A percentile compares a stretch with the other conserved stretches of the same genome.
Conservation (phyloP, 2,113 vertebrate species). For the Trinectes maculatus region DNA sequence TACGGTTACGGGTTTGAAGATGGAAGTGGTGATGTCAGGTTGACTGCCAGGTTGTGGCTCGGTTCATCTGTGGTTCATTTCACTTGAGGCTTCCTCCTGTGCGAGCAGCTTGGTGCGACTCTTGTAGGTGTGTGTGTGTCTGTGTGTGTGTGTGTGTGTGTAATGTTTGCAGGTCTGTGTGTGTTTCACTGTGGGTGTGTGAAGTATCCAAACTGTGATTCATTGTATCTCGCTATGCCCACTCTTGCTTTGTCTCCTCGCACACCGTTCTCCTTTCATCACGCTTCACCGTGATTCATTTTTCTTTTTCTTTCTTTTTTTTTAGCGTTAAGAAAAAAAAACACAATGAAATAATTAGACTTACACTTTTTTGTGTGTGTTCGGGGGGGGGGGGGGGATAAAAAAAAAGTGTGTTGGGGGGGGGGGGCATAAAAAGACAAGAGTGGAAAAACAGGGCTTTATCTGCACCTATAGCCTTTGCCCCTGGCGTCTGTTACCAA, state of each 20-base stretch:
- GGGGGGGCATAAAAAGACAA: background rate
- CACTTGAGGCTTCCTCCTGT: slow-evolving; percentile 47
- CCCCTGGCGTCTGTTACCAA: slow-evolving; percentile 47
- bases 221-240: slow-evolving; percentile 31
- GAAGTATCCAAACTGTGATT: slow-evolving; percentile 44
- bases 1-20: slow-evolving; percentile 34
- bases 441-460: too few species aligned
- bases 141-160: slow-evolving; percentile 51
- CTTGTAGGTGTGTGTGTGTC: slow-evolving; percentile 33
- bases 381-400: too few species aligned
- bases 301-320: too few species aligned
- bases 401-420: too few species aligned
- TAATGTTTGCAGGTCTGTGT: slow-evolving; percentile 27
- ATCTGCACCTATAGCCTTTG: slow-evolving; percentile 31
- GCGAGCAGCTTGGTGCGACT: slow-evolving; percentile 27
- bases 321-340: background rate
- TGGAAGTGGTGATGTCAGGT: slow-evolving; percentile 47
- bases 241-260: slow-evolving; percentile 35
- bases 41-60: slow-evolving; percentile 8
- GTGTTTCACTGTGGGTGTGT: slow-evolving; percentile 50
- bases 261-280: slow-evolving; percentile 27
- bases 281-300: slow-evolving; percentile 5
- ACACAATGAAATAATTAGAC: slow-evolving; percentile 18
- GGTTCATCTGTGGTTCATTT: slow-evolving; percentile 44
- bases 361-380: slow-evolving; percentile 28